Conservation (phyloP, 2,797 vertebrate species). For the Pseudochirops cupreus region DNA sequence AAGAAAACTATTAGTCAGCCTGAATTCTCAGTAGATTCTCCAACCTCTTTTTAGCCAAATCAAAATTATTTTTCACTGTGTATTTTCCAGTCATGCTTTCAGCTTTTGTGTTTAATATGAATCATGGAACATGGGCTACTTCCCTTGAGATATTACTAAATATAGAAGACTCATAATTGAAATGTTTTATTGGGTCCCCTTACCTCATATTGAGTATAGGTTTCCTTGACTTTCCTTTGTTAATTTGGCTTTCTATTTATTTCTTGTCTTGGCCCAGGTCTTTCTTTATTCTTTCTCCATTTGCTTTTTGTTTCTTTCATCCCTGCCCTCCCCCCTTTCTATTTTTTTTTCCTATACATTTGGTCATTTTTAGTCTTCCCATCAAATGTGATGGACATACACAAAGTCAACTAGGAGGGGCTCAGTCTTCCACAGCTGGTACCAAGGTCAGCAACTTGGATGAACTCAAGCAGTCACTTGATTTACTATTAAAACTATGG, state of each 20-base stretch:
- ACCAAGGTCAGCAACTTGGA: not conserved
- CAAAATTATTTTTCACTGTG: not conserved
- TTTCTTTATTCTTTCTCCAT: slow-evolving; percentile 12
- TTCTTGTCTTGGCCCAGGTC: not conserved
- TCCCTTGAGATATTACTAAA: not conserved
- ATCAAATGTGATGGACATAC: not conserved
- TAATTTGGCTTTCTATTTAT: not conserved
- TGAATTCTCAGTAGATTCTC: not conserved
- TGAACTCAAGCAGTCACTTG: not conserved
- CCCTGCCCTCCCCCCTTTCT: not conserved
- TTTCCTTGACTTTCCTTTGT: slow-evolving; percentile 28
- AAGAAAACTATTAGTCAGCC: not conserved
- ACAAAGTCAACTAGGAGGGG: not conserved
- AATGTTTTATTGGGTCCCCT: not conserved
- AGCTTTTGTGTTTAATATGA: not conserved
- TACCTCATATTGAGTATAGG: not conserved
- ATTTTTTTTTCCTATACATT: not conserved
- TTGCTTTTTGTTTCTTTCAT: not conserved
- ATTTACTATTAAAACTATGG: not conserved
- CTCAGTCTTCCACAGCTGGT: not conserved
- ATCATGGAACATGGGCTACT: not conserved
- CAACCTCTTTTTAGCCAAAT: not conserved
- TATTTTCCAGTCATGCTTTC: not conserved
- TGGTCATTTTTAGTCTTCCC: not conserved
- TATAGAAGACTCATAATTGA: not conserved